Evolutionary conservation across 2,888 invertebrate genomes (phyloP).

Genomic region (Sphecodes monilicornis): DNA sequence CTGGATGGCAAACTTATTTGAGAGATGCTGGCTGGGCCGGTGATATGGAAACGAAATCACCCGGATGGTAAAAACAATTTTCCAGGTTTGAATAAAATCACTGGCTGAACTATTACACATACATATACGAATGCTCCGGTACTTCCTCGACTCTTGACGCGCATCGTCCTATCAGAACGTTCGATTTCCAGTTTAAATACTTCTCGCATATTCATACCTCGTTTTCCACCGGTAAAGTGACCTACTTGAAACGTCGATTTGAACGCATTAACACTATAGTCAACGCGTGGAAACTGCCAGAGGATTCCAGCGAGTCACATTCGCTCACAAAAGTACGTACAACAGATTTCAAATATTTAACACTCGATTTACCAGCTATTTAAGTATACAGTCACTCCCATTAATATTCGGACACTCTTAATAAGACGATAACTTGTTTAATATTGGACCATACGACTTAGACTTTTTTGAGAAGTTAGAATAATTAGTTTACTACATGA

Average conservation of each 20-base stretch:
- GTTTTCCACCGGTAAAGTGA: slow-evolving; percentile 1
- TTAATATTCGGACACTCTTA: too few species aligned
- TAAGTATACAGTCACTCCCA: too few species aligned
- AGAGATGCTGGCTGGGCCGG: slow-evolving; percentile 50
- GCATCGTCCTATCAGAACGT: slow-evolving; percentile 5
- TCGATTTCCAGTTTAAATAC: slow-evolving; percentile 52
- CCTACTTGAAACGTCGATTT: slow-evolving; percentile 35
- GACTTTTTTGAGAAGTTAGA: too few species aligned
- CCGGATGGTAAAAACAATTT: slow-evolving; percentile 38
- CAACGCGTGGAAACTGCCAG: neutral
- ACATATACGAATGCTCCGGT: slow-evolving; percentile 30
- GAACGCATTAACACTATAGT: neutral
- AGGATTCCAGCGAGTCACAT: neutral
- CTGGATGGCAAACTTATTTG: slow-evolving; percentile 70
- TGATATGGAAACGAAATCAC: slow-evolving; percentile 36
- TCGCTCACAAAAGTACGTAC: neutral
- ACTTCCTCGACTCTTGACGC: slow-evolving; percentile 16
- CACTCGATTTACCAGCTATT: too few species aligned
- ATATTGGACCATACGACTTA: too few species aligned
- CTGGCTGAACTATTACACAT: slow-evolving; percentile 11
- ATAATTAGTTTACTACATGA: too few species aligned
- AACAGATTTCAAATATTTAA: too few species aligned
- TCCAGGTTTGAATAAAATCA: slow-evolving; percentile 57
- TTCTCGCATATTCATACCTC: neutral
- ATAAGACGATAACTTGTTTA: too few species aligned